Evolutionary conservation across 1,140 invertebrate genomes (phyloP), one percentile per base, ranked within the genome.

Genomic region (Penaeus indicus): DNA sequence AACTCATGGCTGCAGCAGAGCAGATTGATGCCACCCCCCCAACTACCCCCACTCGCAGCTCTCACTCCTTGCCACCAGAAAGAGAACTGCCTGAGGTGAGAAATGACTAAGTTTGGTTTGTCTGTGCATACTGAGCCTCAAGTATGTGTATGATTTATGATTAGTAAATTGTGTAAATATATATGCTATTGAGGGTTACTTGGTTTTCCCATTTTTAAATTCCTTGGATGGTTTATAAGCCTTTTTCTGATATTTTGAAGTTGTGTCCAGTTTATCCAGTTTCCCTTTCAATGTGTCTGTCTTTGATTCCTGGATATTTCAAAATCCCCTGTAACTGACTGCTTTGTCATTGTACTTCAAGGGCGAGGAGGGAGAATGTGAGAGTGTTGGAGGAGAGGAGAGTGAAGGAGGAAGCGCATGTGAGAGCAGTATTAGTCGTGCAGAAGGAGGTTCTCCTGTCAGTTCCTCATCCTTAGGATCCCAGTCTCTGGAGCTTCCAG

Each of bases 401-500:
- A 85, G 88, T 81, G 88, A 89, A 83, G 83, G n/a, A 60, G 88
- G 79, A 22, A 89, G 88, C 67, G 84, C 79, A 19, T 61, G 84
- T 27, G 88, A 85, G 32, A 86, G 77, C 78, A 85, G 88, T n/a
- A 38, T 81, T 42, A 75, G 88, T 32, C 75, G 60, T 19, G 86
- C 84, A 3, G 79, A 85, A 22, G 88, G 84, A 83, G 84, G 83
- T 21, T 82, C 88, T 18, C 88, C 84, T 27, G 77, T 85, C 18
- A 88, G 86, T 80, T 85, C 88, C 11, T 82, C 84, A 10, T 89
- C 88, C 19, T 62, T 89, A 18, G 88, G 88, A 8, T 89, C 95
- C 22, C 94, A 94, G 90, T 94, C 95, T 90, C 92, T 95, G 47
- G 95, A 94, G 0, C 89, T 92, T 1, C 94, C 95, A 87, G 93